These are phyloP conservation scores for Gallinago media DNA, from an alignment of 2,113 vertebrate species.

Conservation along the genomic window DNA sequence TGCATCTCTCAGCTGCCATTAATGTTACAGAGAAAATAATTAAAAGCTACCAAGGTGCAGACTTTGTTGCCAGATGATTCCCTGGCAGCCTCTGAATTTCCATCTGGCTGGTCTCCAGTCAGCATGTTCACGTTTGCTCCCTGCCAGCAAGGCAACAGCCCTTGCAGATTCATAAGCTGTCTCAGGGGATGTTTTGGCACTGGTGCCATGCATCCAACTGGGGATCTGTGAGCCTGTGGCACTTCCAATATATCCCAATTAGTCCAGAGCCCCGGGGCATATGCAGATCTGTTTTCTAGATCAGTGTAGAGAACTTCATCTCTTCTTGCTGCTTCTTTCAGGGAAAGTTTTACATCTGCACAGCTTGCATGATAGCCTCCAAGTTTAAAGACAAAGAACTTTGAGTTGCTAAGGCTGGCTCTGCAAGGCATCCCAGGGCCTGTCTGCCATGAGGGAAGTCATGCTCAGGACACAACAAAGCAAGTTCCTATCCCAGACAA, in stretches of 20 bases:
- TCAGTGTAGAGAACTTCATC: background rate
- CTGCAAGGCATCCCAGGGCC: background rate
- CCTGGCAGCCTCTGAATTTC: background rate
- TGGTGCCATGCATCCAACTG: rapidly evolving
- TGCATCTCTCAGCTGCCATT: background rate
- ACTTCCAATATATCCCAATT: background rate
- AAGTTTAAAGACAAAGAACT: background rate
- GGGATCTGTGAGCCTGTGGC: rapidly evolving
- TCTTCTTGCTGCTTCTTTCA: background rate
- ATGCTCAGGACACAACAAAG: rapidly evolving
- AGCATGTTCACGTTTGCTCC: background rate
- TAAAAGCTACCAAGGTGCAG: background rate
- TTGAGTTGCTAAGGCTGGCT: background rate
- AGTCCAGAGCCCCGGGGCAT: background rate
- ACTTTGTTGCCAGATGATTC: background rate
- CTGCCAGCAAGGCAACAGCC: background rate
- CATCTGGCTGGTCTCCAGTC: background rate
- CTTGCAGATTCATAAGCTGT: background rate
- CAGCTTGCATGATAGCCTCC: background rate
- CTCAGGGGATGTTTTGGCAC: background rate
- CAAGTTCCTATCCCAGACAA: background rate
- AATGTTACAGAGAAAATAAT: background rate
- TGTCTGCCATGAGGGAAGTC: background rate
- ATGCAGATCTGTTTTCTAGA: background rate
- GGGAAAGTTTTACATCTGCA: background rate